Percentiles rank a stretch among this genome's conserved stretches.
phyloP scores from a whole-genome alignment of 2,888 invertebrate species.

The Gnatocerus cornutus region DNA sequence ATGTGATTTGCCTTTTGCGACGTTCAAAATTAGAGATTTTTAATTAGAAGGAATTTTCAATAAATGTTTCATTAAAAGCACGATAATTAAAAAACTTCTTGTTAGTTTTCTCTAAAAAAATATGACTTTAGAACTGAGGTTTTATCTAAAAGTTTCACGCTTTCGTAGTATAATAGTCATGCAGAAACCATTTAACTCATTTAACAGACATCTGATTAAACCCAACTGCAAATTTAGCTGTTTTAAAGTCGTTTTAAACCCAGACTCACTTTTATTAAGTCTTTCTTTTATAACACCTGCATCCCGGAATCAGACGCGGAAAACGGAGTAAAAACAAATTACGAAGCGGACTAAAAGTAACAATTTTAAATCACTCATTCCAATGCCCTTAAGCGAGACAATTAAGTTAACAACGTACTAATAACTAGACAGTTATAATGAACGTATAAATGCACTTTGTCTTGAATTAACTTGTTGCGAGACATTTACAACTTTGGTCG shows the following conservation, averaged over 20 bases:
- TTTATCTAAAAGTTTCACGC: slow-evolving; percentile 45
- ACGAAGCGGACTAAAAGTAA: slow-evolving; percentile 10
- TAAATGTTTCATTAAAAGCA: slow-evolving; percentile 51
- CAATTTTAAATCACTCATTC: slow-evolving; percentile 44
- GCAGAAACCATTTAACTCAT: slow-evolving; percentile 57
- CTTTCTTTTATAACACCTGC: slow-evolving; percentile 62
- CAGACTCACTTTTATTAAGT: slow-evolving; percentile 62
- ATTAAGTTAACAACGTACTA: slow-evolving; percentile 37
- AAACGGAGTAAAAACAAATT: slow-evolving; percentile 14
- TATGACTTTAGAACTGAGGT: slow-evolving; percentile 31
- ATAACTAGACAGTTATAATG: slow-evolving; percentile 35
- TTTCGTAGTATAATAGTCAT: slow-evolving; percentile 48
- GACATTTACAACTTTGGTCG: too few relatives aligned
- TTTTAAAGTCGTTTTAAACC: slow-evolving; percentile 58
- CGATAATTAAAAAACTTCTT: slow-evolving; percentile 54
- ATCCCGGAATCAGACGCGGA: slow-evolving; percentile 26
- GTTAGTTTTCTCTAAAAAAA: slow-evolving; percentile 27
- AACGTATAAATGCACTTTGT: slow-evolving; percentile 4
- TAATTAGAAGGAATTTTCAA: slow-evolving; percentile 45
- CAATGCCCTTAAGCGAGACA: slow-evolving; percentile 29
- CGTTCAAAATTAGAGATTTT: slow-evolving; percentile 48
- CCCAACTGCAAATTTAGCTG: slow-evolving; percentile 59
- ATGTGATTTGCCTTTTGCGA: slow-evolving; percentile 48
- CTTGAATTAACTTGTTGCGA: slow-evolving; percentile 10
- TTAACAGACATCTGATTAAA: slow-evolving; percentile 64